Conservation (phyloP, 2,113 vertebrate genomes). For the Gasterosteus aculeatus region DNA sequence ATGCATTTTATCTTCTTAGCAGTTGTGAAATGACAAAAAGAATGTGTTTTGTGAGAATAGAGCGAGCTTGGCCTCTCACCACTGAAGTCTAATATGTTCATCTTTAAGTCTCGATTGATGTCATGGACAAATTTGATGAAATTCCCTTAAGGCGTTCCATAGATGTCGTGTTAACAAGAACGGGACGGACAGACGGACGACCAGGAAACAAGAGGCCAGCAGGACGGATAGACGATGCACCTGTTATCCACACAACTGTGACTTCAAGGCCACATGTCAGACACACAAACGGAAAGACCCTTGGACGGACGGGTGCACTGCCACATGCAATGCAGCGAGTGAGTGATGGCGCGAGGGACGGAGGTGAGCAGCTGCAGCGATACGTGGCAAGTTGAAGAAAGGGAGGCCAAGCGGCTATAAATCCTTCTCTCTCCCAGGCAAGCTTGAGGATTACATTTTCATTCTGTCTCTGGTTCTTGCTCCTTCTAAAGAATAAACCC, state of each 20-base stretch:
- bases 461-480: conserved; percentile 38
- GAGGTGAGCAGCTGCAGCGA: conserved; percentile 56
- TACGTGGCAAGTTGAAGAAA: conserved; percentile 44
- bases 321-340: conserved; percentile 19
- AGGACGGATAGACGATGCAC: conserved; percentile 1
- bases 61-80: neutral
- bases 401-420: conserved; percentile 53
- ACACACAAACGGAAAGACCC: conserved; percentile 11
- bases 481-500: conserved; percentile 40
- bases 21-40: no score
- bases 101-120: neutral
- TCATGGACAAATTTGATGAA: neutral
- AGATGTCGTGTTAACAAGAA: neutral
- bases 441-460: conserved; percentile 59
- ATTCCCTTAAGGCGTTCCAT: neutral
- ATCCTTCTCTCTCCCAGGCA: conserved; percentile 43
- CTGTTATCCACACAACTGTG: conserved; percentile 13
- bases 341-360: conserved; percentile 27
- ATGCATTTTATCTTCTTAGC: no score
- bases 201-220: neutral
- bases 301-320: conserved; percentile 12
- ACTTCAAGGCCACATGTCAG: conserved; percentile 35
- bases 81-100: neutral
- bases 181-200: neutral
- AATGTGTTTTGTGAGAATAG: neutral